phyloP scores from a whole-genome alignment of 2,888 invertebrate genomes.

The Oithona nana region DNA sequence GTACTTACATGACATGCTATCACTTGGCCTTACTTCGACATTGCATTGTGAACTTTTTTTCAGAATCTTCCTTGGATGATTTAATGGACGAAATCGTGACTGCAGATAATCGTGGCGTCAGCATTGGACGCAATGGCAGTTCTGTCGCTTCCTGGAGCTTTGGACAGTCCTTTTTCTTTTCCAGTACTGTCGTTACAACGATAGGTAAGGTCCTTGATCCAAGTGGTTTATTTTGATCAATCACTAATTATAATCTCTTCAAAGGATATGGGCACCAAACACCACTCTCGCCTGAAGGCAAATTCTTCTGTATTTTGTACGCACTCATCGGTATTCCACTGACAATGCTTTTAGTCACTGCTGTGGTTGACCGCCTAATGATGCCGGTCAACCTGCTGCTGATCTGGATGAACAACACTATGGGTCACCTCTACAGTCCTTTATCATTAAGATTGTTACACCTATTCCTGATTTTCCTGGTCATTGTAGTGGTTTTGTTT shows the following conservation, averaged over 20 bases:
- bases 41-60: constrained; percentile 25
- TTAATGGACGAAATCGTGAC: constrained; percentile 48
- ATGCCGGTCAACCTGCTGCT: constrained; percentile 50
- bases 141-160: constrained; percentile 71
- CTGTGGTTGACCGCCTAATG: constrained; percentile 58
- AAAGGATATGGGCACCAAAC: constrained; percentile 78
- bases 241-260: not conserved
- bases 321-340: constrained; percentile 67
- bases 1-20: too few species aligned
- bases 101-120: constrained; percentile 57
- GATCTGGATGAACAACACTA: constrained; percentile 43
- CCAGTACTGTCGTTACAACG: constrained; percentile 69
- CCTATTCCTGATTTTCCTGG: constrained; percentile 33
- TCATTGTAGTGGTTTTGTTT: constrained; percentile 41
- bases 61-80: constrained; percentile 52
- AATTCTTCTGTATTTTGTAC: constrained; percentile 69
- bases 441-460: constrained; percentile 58
- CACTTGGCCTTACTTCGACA: too few species aligned
- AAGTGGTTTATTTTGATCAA: not conserved
- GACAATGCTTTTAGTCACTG: constrained; percentile 60
- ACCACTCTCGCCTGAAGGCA: constrained; percentile 62
- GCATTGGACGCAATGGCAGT: constrained; percentile 50
- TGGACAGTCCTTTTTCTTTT: constrained; percentile 71
- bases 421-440: constrained; percentile 48
- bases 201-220: constrained; percentile 40